These are phyloP conservation scores for Papilio demoleus DNA, from an alignment of 2,888 invertebrate genomes.

Conservation along the genomic window DNA sequence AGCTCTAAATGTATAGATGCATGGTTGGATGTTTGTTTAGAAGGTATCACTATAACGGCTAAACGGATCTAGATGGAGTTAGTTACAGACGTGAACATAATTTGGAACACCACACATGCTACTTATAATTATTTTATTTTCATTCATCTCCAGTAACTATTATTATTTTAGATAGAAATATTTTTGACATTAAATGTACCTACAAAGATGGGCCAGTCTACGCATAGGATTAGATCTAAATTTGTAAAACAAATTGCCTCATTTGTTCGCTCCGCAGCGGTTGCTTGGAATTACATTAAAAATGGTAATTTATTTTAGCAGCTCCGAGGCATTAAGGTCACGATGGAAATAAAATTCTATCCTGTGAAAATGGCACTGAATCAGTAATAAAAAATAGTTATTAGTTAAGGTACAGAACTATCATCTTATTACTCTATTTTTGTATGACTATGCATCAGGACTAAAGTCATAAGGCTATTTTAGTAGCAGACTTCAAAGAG, in stretches of 20 bases:
- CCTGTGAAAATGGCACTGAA: not conserved
- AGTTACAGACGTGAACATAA: too few species aligned
- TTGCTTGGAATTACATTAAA: constrained; percentile 29
- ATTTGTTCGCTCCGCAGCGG: constrained; percentile 28
- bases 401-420: not conserved
- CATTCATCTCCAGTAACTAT: too few species aligned
- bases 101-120: too few species aligned
- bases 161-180: not conserved
- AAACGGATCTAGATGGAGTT: too few species aligned
- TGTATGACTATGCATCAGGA: too few species aligned
- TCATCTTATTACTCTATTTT: too few species aligned
- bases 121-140: too few species aligned
- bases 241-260: constrained; percentile 39
- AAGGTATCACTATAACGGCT: too few species aligned
- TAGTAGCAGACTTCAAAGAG: too few species aligned
- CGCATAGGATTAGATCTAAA: constrained; percentile 35
- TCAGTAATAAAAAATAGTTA: not conserved
- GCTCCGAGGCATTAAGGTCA: constrained; percentile 25
- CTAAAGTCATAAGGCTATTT: too few species aligned
- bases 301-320: constrained; percentile 28
- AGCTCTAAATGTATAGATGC: too few species aligned
- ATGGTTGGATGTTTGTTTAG: too few species aligned
- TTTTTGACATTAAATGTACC: constrained; percentile 7
- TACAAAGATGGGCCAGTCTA: constrained; percentile 36
- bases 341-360: constrained; percentile 23